phyloP scores from a whole-genome alignment of 2,113 vertebrate species.

The Mugil cephalus region DNA sequence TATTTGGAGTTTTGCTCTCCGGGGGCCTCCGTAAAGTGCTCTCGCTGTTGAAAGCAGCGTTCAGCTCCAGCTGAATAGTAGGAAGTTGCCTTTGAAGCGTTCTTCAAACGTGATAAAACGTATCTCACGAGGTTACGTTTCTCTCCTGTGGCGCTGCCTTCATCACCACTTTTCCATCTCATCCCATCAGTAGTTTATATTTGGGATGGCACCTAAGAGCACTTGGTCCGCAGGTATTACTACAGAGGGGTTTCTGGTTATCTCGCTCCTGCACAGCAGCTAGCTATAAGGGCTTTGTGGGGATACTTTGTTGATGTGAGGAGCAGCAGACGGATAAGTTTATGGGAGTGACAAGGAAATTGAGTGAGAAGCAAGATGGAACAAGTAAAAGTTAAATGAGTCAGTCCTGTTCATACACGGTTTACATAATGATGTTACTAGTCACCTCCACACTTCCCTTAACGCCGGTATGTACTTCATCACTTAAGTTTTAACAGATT shows the following conservation, averaged over 20 bases:
- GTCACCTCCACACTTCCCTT: no score
- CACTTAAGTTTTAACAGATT: no score
- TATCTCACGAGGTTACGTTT: slow-evolving; percentile 35
- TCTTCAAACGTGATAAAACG: slow-evolving; percentile 57
- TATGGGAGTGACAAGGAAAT: background rate
- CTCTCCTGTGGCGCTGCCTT: slow-evolving; percentile 26
- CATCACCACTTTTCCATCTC: slow-evolving; percentile 29
- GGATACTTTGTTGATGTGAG: slow-evolving; percentile 15
- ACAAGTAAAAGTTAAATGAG: background rate
- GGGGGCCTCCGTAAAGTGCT: slow-evolving; percentile 27
- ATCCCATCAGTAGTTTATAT: slow-evolving; percentile 42
- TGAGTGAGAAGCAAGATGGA: background rate
- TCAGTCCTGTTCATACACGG: no score
- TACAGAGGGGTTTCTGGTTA: slow-evolving; percentile 32
- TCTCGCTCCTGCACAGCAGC: slow-evolving; percentile 14
- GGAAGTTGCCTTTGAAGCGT: slow-evolving; percentile 42
- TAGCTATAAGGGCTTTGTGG: slow-evolving; percentile 13
- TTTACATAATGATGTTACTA: no score
- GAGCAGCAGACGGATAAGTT: background rate
- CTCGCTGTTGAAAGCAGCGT: slow-evolving; percentile 58
- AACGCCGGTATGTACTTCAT: no score
- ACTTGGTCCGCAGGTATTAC: slow-evolving; percentile 25
- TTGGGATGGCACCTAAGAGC: slow-evolving; percentile 14
- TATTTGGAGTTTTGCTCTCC: slow-evolving; percentile 36
- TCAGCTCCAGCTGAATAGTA: slow-evolving; percentile 46